Percentiles rank a stretch among this genome's conserved stretches.
phyloP scores from a whole-genome alignment of 1,140 invertebrate species.

The Plectrocnemia conspersa region DNA sequence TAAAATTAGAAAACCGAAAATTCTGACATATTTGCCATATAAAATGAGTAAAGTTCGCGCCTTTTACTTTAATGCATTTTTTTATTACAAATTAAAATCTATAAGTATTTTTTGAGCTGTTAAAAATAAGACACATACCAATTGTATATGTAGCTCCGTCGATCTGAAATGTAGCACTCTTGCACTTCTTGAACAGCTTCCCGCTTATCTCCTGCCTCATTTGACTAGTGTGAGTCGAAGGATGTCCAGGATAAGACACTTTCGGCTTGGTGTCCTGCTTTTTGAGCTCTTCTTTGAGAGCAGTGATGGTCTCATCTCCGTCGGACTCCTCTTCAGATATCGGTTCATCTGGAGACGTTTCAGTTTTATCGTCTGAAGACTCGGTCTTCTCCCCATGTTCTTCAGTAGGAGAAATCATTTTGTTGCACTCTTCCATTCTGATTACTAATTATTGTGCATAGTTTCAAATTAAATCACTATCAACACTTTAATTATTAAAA shows the following conservation, averaged over 20 bases:
- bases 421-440: too few species aligned
- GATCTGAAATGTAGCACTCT: slow-evolving; percentile 72
- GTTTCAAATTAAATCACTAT: too few species aligned
- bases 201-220: slow-evolving; percentile 49
- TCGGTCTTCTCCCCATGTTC: neutral
- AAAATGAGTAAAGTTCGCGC: too few species aligned
- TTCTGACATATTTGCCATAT: too few species aligned
- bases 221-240: slow-evolving; percentile 45
- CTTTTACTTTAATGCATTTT: too few species aligned
- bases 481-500: too few species aligned
- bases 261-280: slow-evolving; percentile 2
- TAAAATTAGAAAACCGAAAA: too few species aligned
- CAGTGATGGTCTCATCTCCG: slow-evolving; percentile 23
- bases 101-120: neutral
- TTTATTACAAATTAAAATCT: too few species aligned
- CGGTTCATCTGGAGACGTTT: neutral
- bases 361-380: neutral
- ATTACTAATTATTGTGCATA: too few species aligned
- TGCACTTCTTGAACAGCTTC: slow-evolving; percentile 69
- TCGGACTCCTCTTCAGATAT: slow-evolving; percentile 11
- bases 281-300: slow-evolving; percentile 24
- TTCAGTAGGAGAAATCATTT: slow-evolving; percentile 11
- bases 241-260: slow-evolving; percentile 27
- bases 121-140: slow-evolving; percentile 53
- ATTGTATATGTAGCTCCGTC: slow-evolving; percentile 75